phyloP scores from a whole-genome alignment of 1,140 invertebrate species.

The Thaumetopoea pityocampa region DNA sequence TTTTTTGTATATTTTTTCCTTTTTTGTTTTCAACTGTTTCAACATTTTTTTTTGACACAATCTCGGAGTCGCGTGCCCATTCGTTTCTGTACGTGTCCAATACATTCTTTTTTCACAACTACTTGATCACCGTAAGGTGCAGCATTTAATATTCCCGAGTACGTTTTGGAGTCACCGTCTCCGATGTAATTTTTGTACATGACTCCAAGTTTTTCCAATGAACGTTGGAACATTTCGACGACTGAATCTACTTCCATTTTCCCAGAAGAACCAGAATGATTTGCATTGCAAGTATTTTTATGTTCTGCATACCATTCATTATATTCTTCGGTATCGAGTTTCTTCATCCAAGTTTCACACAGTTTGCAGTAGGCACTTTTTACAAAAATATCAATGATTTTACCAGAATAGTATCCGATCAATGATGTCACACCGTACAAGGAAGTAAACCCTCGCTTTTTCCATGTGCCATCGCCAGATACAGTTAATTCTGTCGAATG shows the following conservation, averaged over 20 bases:
- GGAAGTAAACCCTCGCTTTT: constrained; percentile 5
- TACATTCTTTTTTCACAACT: constrained; percentile 10
- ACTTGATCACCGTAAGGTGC: constrained; percentile 11
- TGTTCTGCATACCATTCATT: neutral
- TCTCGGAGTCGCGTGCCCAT: constrained; percentile 1
- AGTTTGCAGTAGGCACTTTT: neutral
- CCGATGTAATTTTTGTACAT: constrained; percentile 7
- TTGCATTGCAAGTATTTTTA: neutral
- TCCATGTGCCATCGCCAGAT: constrained; percentile 5
- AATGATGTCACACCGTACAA: neutral
- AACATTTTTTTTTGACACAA: constrained; percentile 4
- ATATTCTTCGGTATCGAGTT: neutral
- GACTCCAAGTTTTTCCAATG: neutral
- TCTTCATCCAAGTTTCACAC: neutral
- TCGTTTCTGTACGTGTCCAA: constrained; percentile 7
- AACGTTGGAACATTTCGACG: constrained; percentile 3
- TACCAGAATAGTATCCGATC: neutral
- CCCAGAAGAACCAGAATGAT: constrained; percentile 1
- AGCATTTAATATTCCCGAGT: constrained; percentile 7
- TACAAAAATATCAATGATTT: neutral
- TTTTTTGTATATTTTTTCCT: constrained; percentile 3
- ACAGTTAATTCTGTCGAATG: constrained; percentile 4
- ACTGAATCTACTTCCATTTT: constrained; percentile 2
- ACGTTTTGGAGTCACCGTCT: constrained; percentile 3
- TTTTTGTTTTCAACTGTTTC: constrained; percentile 10